phyloP scores from a whole-genome alignment of 2,888 invertebrate species.

The Beris morrisii region DNA sequence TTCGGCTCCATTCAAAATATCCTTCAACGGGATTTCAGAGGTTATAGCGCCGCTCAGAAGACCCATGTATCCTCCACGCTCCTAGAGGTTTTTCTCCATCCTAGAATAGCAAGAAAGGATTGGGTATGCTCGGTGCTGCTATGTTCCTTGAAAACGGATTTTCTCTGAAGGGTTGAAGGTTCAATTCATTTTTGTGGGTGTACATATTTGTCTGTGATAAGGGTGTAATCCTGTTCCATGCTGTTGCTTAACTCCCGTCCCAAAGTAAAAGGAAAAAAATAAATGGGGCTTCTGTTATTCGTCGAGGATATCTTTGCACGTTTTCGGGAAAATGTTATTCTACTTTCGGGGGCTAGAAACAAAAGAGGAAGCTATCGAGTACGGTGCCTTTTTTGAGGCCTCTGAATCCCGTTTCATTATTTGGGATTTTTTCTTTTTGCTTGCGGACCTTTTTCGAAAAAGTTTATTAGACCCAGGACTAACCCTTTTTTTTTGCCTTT shows the following conservation, averaged over 20 bases:
- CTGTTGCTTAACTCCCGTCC: conserved; percentile 26
- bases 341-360: conserved; percentile 18
- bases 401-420: conserved; percentile 21
- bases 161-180: conserved; percentile 38
- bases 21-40: conserved; percentile 16
- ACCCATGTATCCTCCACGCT: conserved; percentile 3
- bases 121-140: conserved; percentile 5
- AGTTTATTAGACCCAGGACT: conserved; percentile 38
- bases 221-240: conserved; percentile 37
- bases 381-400: conserved; percentile 30
- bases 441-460: conserved; percentile 31
- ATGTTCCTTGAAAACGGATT: conserved; percentile 35
- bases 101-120: neutral
- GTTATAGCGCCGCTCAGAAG: conserved; percentile 1
- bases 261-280: conserved; percentile 12
- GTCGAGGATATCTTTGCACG: conserved; percentile 20
- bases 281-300: conserved; percentile 14
- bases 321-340: conserved; percentile 18
- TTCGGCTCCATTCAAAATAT: conserved; percentile 23
- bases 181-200: conserved; percentile 37
- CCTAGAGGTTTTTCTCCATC: neutral
- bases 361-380: conserved; percentile 33
- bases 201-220: conserved; percentile 36
- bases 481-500: conserved; percentile 34
- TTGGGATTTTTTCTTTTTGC: conserved; percentile 12